Conservation (phyloP, 2,888 invertebrate species). For the Pristionchus mayeri region DNA sequence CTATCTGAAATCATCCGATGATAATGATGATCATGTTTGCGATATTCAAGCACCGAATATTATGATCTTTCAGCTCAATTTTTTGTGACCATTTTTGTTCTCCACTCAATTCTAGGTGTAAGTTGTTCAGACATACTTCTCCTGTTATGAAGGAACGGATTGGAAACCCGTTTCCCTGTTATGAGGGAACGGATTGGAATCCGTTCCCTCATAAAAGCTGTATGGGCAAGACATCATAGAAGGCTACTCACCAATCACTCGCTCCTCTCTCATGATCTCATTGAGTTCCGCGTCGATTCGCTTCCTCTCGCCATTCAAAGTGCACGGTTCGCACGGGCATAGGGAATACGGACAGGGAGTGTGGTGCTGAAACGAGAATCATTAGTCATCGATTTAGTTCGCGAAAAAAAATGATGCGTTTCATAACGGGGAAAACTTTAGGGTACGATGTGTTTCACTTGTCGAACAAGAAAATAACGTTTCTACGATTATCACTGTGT, state of each 20-base stretch:
- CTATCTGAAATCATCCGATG: background rate
- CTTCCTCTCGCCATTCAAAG: background rate
- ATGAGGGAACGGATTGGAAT: too few relatives aligned
- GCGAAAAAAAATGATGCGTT: too few relatives aligned
- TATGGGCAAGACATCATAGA: too few relatives aligned
- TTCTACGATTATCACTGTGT: background rate
- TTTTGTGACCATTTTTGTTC: too few relatives aligned
- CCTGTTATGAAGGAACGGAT: too few relatives aligned
- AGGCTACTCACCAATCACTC: background rate
- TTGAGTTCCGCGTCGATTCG: background rate
- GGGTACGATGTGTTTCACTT: background rate
- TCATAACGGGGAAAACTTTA: background rate
- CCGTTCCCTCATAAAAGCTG: too few relatives aligned
- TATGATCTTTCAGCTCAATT: too few relatives aligned
- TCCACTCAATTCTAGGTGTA: too few relatives aligned
- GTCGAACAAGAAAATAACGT: background rate
- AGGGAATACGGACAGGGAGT: slow-evolving; percentile 8
- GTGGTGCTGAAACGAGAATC: background rate
- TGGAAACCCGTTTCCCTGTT: too few relatives aligned
- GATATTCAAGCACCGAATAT: too few relatives aligned
- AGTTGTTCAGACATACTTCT: too few relatives aligned
- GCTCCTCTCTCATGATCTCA: background rate
- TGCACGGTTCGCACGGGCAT: slow-evolving; percentile 2
- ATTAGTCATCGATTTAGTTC: background rate
- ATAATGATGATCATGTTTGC: too few relatives aligned